These are phyloP conservation scores for Hemaris fuciformis DNA, from an alignment of 2,888 invertebrate species.

Conservation along the genomic window DNA sequence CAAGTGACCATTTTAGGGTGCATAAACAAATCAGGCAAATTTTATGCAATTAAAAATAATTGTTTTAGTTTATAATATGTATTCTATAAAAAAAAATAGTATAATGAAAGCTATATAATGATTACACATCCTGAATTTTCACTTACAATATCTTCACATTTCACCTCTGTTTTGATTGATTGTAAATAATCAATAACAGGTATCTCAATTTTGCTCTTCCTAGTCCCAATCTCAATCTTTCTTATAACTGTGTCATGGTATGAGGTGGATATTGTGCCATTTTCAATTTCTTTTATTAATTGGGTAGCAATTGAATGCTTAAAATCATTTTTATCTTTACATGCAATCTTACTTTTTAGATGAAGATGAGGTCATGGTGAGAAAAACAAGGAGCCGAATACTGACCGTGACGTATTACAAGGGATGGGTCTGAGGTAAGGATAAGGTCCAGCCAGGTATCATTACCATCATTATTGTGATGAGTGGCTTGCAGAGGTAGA, in stretches of 20 bases:
- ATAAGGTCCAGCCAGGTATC: too few relatives aligned
- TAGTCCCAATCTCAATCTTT: slow-evolving; percentile 28
- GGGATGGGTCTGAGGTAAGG: too few relatives aligned
- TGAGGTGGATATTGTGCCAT: slow-evolving; percentile 23
- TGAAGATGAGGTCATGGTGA: too few relatives aligned
- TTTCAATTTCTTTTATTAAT: slow-evolving; percentile 25
- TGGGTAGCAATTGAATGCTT: slow-evolving; percentile 27
- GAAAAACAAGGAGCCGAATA: too few relatives aligned
- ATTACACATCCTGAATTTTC: background rate
- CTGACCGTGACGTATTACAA: too few relatives aligned
- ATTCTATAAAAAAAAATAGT: too few relatives aligned
- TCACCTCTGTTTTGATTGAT: slow-evolving; percentile 42
- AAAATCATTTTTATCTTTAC: slow-evolving; percentile 21
- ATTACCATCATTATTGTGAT: too few relatives aligned
- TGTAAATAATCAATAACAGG: slow-evolving; percentile 48
- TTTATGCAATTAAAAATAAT: too few relatives aligned
- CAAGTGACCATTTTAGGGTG: background rate
- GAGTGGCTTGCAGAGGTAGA: too few relatives aligned
- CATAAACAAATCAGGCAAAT: background rate
- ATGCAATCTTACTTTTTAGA: slow-evolving; percentile 40
- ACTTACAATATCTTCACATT: slow-evolving; percentile 36
- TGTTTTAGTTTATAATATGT: too few relatives aligned
- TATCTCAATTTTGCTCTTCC: slow-evolving; percentile 26
- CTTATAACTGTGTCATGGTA: slow-evolving; percentile 42
- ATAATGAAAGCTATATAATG: too few relatives aligned